Conservation (phyloP, 2,113 vertebrate genomes). For the human (Homo sapiens) region DNA sequence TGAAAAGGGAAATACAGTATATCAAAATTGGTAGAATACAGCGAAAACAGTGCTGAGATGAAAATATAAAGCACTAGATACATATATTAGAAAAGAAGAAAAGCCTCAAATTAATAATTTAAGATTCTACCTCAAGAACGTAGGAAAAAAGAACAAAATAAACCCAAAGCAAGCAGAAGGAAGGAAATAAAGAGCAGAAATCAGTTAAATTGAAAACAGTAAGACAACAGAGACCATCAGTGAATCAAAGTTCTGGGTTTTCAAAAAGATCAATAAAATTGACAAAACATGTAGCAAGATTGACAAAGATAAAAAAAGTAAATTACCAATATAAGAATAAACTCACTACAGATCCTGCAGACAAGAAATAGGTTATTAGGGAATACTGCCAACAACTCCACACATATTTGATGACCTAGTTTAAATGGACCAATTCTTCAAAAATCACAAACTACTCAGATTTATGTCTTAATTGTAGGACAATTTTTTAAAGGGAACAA, state of each 20-base stretch:
- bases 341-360: neutral
- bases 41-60: neutral
- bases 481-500: too few relatives aligned
- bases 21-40: neutral
- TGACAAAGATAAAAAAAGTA: neutral
- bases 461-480: too few relatives aligned
- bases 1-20: neutral
- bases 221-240: neutral
- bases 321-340: neutral
- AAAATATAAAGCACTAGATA: neutral
- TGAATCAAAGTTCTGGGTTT: neutral
- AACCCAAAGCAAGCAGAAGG: neutral
- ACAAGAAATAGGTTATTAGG: neutral
- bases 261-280: neutral
- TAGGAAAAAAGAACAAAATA: neutral
- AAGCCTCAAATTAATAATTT: neutral
- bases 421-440: neutral
- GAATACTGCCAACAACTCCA: neutral
- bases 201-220: neutral
- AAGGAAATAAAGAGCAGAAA: neutral
- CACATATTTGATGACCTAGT: neutral
- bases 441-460: neutral
- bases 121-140: neutral
- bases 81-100: neutral
- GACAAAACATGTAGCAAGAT: neutral